Evolutionary conservation across 2,888 invertebrate species (phyloP).

Genomic region (Cheilosia soror): DNA sequence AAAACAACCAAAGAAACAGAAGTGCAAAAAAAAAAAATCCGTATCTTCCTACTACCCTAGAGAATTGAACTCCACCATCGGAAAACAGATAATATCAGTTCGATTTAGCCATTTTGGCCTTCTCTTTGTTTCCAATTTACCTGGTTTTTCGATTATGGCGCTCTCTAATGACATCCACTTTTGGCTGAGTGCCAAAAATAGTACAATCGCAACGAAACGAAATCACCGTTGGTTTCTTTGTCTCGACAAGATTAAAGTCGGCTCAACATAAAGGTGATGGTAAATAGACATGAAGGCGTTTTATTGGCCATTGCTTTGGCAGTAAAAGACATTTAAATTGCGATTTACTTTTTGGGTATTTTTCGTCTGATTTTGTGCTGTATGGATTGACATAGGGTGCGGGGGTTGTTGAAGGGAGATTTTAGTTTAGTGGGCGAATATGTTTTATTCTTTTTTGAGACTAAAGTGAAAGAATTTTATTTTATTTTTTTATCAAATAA

Average conservation of each 20-base stretch:
- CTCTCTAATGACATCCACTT: slow-evolving; percentile 63
- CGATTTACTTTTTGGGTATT: slow-evolving; percentile 38
- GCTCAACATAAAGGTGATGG: slow-evolving; percentile 50
- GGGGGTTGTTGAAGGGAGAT: background rate
- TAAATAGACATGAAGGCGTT: slow-evolving; percentile 54
- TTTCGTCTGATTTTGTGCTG: background rate
- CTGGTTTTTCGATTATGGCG: slow-evolving; percentile 52
- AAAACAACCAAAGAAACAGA: slow-evolving; percentile 15
- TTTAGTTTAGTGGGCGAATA: background rate
- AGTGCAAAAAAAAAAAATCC: background rate
- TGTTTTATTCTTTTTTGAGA: too few relatives aligned
- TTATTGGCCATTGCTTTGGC: slow-evolving; percentile 56
- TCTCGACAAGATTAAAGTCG: slow-evolving; percentile 52
- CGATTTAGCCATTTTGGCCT: slow-evolving; percentile 4
- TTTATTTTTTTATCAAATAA: too few relatives aligned
- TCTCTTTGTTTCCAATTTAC: background rate
- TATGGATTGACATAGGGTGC: background rate
- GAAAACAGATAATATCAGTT: slow-evolving; percentile 16
- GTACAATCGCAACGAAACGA: slow-evolving; percentile 54
- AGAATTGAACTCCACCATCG: slow-evolving; percentile 14
- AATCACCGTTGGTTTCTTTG: slow-evolving; percentile 53
- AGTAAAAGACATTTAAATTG: slow-evolving; percentile 58
- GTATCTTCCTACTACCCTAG: background rate
- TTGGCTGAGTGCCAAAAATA: slow-evolving; percentile 60
- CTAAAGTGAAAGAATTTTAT: too few relatives aligned